Evolutionary conservation across 2,113 vertebrate genomes (phyloP).

Genomic region (Azemiops feae): DNA sequence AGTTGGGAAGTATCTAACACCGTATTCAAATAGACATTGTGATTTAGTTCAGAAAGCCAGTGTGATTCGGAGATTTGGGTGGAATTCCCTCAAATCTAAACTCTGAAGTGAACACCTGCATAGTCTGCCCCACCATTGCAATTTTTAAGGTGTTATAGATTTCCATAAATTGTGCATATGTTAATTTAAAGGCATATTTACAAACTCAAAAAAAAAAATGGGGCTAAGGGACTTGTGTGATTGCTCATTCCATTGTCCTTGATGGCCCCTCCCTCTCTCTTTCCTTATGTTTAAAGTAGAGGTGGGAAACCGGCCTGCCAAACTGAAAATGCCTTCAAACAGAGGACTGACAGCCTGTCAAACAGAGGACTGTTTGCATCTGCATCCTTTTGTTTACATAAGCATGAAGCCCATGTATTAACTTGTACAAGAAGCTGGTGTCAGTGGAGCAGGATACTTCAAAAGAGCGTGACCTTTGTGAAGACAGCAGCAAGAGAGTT

Average conservation of each 20-base stretch:
- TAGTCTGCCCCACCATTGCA: not conserved
- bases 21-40: not conserved
- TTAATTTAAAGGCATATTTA: not conserved
- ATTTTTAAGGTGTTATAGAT: not conserved
- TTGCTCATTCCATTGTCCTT: not conserved
- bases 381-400: not conserved
- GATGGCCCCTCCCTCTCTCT: not conserved
- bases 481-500: not conserved
- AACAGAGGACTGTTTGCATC: not conserved
- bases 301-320: not conserved
- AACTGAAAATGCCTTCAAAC: not conserved
- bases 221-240: not conserved
- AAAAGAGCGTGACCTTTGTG: not conserved
- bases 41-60: not conserved
- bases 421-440: not conserved
- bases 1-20: not conserved
- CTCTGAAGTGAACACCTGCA: not conserved
- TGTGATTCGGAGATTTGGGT: not conserved
- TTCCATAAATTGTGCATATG: not conserved
- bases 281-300: not conserved
- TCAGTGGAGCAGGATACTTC: not conserved
- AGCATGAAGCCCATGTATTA: not conserved
- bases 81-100: not conserved
- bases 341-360: not conserved
- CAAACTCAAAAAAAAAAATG: not conserved